These are phyloP conservation scores for Furnarius figulus DNA, from an alignment of 2,113 vertebrate genomes.

Conservation along the genomic window DNA sequence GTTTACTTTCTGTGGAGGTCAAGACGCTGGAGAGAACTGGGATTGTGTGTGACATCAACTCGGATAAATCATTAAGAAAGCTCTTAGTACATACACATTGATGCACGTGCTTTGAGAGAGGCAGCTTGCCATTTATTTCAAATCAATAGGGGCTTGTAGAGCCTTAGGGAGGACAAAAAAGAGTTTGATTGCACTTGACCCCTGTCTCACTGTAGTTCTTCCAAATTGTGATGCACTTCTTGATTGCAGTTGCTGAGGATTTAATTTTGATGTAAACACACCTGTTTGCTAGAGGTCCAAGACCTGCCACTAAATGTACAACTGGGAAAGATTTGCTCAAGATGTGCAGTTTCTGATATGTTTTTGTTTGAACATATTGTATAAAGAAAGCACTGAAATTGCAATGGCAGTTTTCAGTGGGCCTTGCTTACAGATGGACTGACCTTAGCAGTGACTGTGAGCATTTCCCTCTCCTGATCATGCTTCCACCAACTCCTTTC, in stretches of 20 bases:
- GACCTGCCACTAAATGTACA: background rate
- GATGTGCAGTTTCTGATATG: background rate
- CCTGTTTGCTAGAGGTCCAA: background rate
- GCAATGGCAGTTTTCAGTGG: background rate
- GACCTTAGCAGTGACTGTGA: background rate
- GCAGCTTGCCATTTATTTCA: constrained; percentile 14
- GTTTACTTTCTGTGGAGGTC: constrained; percentile 36
- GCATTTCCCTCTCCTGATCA: background rate
- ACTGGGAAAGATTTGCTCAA: background rate
- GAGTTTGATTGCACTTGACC: background rate
- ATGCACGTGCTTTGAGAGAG: background rate
- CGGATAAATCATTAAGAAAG: constrained; percentile 37
- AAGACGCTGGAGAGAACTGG: background rate
- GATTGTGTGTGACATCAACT: background rate
- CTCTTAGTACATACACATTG: background rate
- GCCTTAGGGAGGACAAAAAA: background rate
- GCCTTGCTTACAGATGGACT: background rate
- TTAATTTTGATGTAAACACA: background rate
- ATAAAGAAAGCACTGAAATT: background rate
- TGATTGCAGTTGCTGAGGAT: background rate
- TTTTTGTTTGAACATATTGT: background rate
- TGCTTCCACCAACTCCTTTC: background rate
- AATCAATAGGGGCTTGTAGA: background rate
- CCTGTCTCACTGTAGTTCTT: background rate
- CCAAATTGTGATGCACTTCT: background rate